A percentile compares a stretch with the other conserved stretches of the same genome.
Conservation (phyloP, 2,797 vertebrate genomes). For the Leptatherina wallacei region DNA sequence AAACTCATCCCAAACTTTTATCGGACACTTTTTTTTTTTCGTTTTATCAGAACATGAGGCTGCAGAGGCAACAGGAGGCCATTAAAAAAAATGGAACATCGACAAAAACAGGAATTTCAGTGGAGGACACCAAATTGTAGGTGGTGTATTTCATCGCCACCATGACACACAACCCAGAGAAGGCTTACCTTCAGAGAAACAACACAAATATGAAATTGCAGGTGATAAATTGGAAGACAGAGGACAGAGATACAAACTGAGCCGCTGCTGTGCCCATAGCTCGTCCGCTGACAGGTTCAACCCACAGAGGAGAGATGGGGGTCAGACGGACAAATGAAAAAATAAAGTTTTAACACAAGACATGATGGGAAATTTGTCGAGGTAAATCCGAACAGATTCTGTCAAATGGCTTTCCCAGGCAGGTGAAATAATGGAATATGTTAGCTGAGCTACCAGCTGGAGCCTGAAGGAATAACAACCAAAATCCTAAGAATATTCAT, state of each 20-base stretch:
- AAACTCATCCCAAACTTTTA: conserved; percentile 6
- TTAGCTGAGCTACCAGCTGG: not conserved
- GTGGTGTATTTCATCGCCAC: not conserved
- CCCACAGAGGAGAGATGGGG: conserved; percentile 1
- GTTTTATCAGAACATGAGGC: not conserved
- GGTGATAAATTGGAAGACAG: not conserved
- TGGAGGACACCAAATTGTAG: not conserved
- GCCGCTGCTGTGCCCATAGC: not conserved
- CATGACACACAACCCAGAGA: not conserved
- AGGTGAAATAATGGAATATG: not conserved
- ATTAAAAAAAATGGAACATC: conserved; percentile 10
- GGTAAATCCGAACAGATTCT: not conserved
- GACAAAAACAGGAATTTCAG: not conserved
- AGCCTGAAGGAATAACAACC: not conserved
- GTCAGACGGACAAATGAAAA: conserved; percentile 9
- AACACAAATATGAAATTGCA: not conserved
- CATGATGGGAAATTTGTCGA: conserved; percentile 15
- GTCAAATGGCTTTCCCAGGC: not conserved
- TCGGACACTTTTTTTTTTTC: not conserved
- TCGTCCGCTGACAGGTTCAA: not conserved
- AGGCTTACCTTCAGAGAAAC: not conserved
- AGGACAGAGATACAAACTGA: not conserved
- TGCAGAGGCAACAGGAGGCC: not conserved
- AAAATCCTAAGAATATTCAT: too few species aligned
- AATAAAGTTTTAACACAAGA: conserved; percentile 1